Evolutionary conservation across 2,888 invertebrate genomes (phyloP), one percentile per base, ranked within the genome.

Genomic region (Rhingia rostrata): DNA sequence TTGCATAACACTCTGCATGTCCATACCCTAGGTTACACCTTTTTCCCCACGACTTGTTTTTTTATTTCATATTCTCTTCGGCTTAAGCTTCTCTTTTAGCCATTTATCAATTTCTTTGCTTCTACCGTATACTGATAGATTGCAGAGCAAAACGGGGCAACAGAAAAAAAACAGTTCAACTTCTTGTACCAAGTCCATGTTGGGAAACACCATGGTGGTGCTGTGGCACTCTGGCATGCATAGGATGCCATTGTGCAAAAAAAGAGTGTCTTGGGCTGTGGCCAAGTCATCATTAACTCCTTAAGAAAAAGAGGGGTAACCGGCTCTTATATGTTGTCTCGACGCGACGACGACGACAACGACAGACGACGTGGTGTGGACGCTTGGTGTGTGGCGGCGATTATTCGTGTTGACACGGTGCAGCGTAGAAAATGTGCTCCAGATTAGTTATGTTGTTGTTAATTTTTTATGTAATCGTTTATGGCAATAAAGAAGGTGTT

Each of bases 361-460:
- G 22, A 22, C 22, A 22, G 22, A 22, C 4, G 32, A 45, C n/a
- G 47, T 67, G 41, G 67, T 56, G 47, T 73, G 47, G 54, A 73
- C 61, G 67, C 73, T 47, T 56, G 61, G 37, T 75, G 75, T 81
- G 70, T 77, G 66, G 58, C 30, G 63, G 54, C 60, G 60, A 66
- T 66, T 82, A 72, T 77, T 82, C 53, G 53, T 82, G 77, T 82
- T 77, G 70, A 77, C 77, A 82, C 61, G 54, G 33, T 54, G 54
- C 56, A 56, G 51, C n/a, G 73, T 51, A 41, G 58, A 67, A 77
- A 73, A 74, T 73, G 51, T 69, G 63, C 67, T 83, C 78, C 37
- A 73, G 67, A 69, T 78, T 60, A 56, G 77, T 66, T 75, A 75
- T 60, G 64, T 49, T 39, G 56, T 64, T 66, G 37, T 61, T 72